Evolutionary conservation across 2,797 vertebrate species (phyloP), one percentile per base, ranked within the genome.

Genomic region (Eleutherodactylus coqui): DNA sequence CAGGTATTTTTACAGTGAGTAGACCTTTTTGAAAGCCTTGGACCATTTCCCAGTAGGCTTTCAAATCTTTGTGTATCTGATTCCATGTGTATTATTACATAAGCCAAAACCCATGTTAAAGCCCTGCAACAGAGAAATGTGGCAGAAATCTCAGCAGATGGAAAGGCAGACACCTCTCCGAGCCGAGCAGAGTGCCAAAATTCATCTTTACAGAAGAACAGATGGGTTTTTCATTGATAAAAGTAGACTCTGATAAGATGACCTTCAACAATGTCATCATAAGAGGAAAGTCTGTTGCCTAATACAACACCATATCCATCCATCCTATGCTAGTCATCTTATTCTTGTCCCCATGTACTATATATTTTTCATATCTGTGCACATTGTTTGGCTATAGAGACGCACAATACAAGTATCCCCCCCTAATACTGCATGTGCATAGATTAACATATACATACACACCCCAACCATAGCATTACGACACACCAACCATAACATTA

Each of bases 11-110:
- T 84, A 84, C 43, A 64, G 41, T 43, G 32, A 86, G 24, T 53
- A 77, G 78, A 70, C 29, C 24, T 77, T 70, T 82, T 53, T 17
- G 29, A 83, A 86, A 45, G 27, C 43, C 36, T 83, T 87, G 85
- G 80, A 70, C 62, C 9, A 21, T 60, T 78, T 77, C 85, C 85
- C 85, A 72, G 73, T 60, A 78, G 21, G 38, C 75, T 70, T 58
- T 87, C 75, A 87, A 45, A 81, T 82, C 55, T 47, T 82, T 2
- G n/a, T 43, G 79, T 60, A 81, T 81, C 36, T 34, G n/a, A 75
- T 34, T 34, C 29, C 51, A 34, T 81, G 55, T 70, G 27, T 69
- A 82, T 86, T 87, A 83, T 60, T 77, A 69, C 49, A 78, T 58
- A 79, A 70, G n/a, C 72, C 36, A 38, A 43, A 53, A 45, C 38